phyloP scores from a whole-genome alignment of 2,888 invertebrate genomes.

The Amiota mariae region DNA sequence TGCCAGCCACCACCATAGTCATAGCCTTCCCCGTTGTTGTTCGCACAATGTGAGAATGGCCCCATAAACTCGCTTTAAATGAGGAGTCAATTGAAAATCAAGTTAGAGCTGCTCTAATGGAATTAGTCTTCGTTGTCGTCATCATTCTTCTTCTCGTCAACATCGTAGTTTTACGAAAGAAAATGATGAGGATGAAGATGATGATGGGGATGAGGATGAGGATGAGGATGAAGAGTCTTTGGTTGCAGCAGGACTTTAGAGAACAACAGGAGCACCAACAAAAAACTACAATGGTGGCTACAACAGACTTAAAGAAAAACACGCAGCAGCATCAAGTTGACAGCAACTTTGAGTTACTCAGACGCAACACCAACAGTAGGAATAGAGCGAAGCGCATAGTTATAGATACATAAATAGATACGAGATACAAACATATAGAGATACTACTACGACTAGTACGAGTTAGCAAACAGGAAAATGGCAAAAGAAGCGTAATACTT shows the following conservation, averaged over 20 bases:
- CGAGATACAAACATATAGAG: conserved; percentile 44
- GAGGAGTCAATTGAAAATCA: conserved; percentile 68
- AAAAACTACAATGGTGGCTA: no score
- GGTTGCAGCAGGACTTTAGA: neutral
- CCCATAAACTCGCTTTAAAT: conserved; percentile 45
- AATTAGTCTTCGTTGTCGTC: conserved; percentile 58
- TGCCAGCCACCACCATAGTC: neutral
- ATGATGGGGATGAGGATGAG: neutral
- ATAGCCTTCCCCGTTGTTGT: neutral
- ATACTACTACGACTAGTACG: conserved; percentile 21
- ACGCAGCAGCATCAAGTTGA: neutral
- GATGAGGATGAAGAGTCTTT: neutral
- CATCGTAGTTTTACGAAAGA: conserved; percentile 31
- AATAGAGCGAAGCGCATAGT: neutral
- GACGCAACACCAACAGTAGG: conserved; percentile 2
- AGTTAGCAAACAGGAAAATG: no score
- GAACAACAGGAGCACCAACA: no score
- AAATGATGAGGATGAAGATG: conserved; percentile 1
- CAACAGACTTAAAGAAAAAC: no score
- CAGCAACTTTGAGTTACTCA: conserved; percentile 24
- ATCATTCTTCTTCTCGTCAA: neutral
- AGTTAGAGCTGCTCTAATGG: conserved; percentile 68
- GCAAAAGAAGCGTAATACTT: conserved; percentile 53
- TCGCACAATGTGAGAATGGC: conserved; percentile 15
- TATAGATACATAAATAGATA: neutral